Evolutionary conservation across 1,140 invertebrate genomes (phyloP).

Genomic region (Pseudoatta argentina): DNA sequence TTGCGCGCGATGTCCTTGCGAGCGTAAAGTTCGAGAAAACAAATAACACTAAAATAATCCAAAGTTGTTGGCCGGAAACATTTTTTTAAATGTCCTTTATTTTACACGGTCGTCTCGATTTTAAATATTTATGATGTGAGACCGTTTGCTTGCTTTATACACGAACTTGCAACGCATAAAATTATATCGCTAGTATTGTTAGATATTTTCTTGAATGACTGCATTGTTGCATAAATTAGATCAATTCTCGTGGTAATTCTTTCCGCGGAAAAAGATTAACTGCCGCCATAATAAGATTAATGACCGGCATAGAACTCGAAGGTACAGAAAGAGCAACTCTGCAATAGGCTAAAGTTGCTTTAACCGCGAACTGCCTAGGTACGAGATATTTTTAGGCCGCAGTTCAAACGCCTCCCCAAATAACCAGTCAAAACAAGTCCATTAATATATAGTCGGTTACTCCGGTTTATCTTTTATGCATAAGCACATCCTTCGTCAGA

Average conservation of each 20-base stretch:
- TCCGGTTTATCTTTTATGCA: slow-evolving; percentile 47
- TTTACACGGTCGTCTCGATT: not conserved
- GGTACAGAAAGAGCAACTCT: slow-evolving; percentile 6
- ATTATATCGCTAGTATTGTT: slow-evolving; percentile 3
- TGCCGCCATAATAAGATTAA: slow-evolving; percentile 49
- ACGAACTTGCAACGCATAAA: not conserved
- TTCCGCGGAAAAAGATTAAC: slow-evolving; percentile 33
- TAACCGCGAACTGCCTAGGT: slow-evolving; percentile 53
- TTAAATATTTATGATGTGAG: not conserved
- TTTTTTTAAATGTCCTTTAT: not conserved
- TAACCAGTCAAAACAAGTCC: slow-evolving; percentile 73
- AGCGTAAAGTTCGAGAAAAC: not conserved
- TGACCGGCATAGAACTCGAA: slow-evolving; percentile 42
- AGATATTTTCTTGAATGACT: slow-evolving; percentile 22
- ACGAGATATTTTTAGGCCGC: slow-evolving; percentile 68
- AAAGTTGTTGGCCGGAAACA: not conserved
- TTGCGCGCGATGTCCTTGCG: slow-evolving; percentile 13
- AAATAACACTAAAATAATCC: slow-evolving; percentile 31
- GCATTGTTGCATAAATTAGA: not conserved
- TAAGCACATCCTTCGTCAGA: slow-evolving; percentile 29
- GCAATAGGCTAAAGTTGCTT: slow-evolving; percentile 34
- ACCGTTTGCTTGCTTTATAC: not conserved
- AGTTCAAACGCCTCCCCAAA: slow-evolving; percentile 61
- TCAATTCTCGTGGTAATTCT: slow-evolving; percentile 4
- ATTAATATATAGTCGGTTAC: slow-evolving; percentile 66